A percentile compares a stretch with the other conserved stretches of the same genome.
Evolutionary conservation across 2,113 vertebrate genomes (phyloP).

Genomic region (Gadus chalcogrammus): DNA sequence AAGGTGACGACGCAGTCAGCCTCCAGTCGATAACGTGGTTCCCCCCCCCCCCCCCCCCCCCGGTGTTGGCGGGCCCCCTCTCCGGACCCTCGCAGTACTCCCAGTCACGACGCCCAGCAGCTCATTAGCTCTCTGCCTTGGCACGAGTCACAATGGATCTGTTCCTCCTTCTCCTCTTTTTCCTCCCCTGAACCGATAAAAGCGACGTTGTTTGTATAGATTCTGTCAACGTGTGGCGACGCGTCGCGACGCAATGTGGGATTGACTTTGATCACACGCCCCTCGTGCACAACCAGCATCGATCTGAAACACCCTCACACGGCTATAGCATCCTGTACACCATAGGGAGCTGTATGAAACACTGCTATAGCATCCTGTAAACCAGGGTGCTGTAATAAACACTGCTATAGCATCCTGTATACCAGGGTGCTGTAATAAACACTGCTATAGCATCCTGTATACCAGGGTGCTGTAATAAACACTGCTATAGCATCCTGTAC

Average conservation of each 20-base stretch:
- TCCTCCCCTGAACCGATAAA: not conserved
- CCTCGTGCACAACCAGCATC: conserved; percentile 23
- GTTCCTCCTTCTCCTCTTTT: conserved; percentile 24
- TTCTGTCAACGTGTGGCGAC: conserved; percentile 30
- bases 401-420: conserved; percentile 42
- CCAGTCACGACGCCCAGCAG: conserved; percentile 53
- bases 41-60: not conserved
- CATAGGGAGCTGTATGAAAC: not conserved
- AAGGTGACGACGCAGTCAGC: too few species aligned
- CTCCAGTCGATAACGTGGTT: too few species aligned
- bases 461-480: conserved; percentile 2
- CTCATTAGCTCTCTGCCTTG: conserved; percentile 53
- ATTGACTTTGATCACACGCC: conserved; percentile 60
- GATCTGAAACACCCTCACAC: conserved; percentile 7
- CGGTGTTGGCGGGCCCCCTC: not conserved
- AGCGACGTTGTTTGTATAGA: conserved; percentile 37
- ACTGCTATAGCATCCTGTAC: conserved; percentile 52
- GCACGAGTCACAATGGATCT: conserved; percentile 53
- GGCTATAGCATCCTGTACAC: conserved; percentile 55
- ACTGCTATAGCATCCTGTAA: conserved; percentile 52
- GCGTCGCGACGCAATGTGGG: conserved; percentile 47
- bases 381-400: conserved; percentile 3
- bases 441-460: conserved; percentile 42
- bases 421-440: conserved; percentile 3
- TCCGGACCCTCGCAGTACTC: conserved; percentile 11